A percentile compares a stretch with the other conserved stretches of the same genome.
These are phyloP conservation scores for Hemibagrus wyckioides DNA, from an alignment of 2,113 vertebrate species.

Conservation along the genomic window DNA sequence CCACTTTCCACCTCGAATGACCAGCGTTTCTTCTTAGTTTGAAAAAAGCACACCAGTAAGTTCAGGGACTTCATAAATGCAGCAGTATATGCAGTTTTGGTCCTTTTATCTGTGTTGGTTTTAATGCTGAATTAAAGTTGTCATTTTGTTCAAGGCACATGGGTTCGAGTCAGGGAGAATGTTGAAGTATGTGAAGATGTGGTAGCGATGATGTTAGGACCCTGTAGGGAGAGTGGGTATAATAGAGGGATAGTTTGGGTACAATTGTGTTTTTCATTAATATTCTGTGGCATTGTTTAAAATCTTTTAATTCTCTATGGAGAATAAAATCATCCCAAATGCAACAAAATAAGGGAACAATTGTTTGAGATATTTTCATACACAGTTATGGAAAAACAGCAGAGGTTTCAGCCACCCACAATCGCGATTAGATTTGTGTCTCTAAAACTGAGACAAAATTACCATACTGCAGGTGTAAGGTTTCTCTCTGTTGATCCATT, in stretches of 20 bases:
- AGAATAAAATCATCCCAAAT: background rate
- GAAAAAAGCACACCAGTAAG: background rate
- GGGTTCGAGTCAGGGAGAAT: background rate
- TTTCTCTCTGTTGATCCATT: background rate
- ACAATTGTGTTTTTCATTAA: background rate
- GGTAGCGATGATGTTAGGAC: background rate
- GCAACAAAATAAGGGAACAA: conserved; percentile 1
- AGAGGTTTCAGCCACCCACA: conserved; percentile 42
- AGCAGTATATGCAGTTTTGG: background rate
- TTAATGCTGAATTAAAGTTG: conserved; percentile 10
- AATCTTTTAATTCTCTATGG: background rate
- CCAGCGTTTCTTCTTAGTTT: conserved; percentile 19
- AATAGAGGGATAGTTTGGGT: background rate
- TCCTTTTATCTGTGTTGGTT: background rate
- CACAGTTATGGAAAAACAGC: conserved; percentile 13
- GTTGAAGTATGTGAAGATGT: background rate
- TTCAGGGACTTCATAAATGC: background rate
- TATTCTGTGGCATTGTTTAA: background rate
- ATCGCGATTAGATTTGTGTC: conserved; percentile 29
- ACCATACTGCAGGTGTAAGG: background rate
- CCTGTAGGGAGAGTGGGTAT: background rate
- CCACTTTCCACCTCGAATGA: conserved; percentile 46
- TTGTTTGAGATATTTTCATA: conserved; percentile 21
- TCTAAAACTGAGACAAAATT: conserved; percentile 31
- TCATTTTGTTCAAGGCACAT: background rate